Evolutionary conservation across 2,888 invertebrate genomes (phyloP).

Genomic region (Drosophila meridiana): DNA sequence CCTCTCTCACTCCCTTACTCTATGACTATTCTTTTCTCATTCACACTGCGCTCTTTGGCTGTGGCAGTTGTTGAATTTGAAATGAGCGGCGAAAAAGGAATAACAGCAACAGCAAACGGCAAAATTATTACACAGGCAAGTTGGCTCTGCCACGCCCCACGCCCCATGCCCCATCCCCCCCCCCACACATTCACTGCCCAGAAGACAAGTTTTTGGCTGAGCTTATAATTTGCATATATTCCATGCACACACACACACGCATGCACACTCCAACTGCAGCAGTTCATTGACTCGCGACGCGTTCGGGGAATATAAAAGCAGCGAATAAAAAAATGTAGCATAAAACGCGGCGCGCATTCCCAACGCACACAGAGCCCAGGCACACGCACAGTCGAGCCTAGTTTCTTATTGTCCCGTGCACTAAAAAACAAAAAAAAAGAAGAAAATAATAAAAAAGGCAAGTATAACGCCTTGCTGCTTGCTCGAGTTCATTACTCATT

Average conservation of each 20-base stretch:
- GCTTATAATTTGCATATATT: slow-evolving; percentile 69
- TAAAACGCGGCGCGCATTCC: slow-evolving; percentile 52
- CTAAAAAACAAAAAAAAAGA: slow-evolving; percentile 25
- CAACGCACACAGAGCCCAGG: slow-evolving; percentile 27
- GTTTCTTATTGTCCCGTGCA: slow-evolving; percentile 69
- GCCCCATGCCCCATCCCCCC: not conserved
- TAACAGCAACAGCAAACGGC: slow-evolving; percentile 61
- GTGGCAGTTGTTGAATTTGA: slow-evolving; percentile 78
- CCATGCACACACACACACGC: slow-evolving; percentile 27
- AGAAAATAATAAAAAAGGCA: not conserved
- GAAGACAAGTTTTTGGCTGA: slow-evolving; percentile 72
- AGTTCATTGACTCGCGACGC: slow-evolving; percentile 70
- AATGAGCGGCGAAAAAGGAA: slow-evolving; percentile 61
- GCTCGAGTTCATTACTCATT: slow-evolving; percentile 78
- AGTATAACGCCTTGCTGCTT: slow-evolving; percentile 28
- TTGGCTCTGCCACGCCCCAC: slow-evolving; percentile 14
- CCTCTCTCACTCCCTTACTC: not conserved
- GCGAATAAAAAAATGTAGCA: slow-evolving; percentile 49
- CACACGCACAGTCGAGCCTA: slow-evolving; percentile 45
- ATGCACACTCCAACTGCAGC: slow-evolving; percentile 39
- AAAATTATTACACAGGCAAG: slow-evolving; percentile 71
- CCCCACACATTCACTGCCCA: slow-evolving; percentile 35
- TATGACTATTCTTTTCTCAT: not conserved
- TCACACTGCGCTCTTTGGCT: slow-evolving; percentile 16
- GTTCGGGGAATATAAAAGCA: slow-evolving; percentile 68